A percentile compares a stretch with the other conserved stretches of the same genome.
Evolutionary conservation across 2,888 invertebrate genomes (phyloP).

Genomic region (Sinohyriopsis cumingii): DNA sequence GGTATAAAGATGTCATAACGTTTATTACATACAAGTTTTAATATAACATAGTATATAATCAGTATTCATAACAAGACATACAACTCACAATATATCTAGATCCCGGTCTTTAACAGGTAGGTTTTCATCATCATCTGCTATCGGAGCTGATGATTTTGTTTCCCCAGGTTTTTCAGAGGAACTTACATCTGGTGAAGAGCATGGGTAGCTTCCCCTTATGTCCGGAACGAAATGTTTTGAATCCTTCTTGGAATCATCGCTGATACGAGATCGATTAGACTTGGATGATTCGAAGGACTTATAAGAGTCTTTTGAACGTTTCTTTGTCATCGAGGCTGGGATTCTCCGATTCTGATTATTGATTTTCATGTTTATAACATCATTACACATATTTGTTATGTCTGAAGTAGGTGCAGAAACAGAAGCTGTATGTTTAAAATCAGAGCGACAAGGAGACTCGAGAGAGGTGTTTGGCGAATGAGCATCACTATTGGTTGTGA

Average conservation of each 20-base stretch:
- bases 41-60: not conserved
- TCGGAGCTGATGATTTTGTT: slow-evolving; percentile 19
- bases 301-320: not conserved
- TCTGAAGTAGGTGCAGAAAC: slow-evolving; percentile 33
- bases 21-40: no score
- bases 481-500: slow-evolving; percentile 56
- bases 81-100: slow-evolving; percentile 61
- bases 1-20: not conserved
- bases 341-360: slow-evolving; percentile 1
- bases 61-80: slow-evolving; percentile 20
- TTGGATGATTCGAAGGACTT: not conserved
- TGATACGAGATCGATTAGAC: not conserved
- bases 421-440: slow-evolving; percentile 32
- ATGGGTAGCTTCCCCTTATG: not conserved
- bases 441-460: slow-evolving; percentile 46
- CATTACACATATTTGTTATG: slow-evolving; percentile 36
- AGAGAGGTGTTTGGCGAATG: slow-evolving; percentile 61
- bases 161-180: slow-evolving; percentile 5
- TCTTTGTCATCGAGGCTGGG: no score
- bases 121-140: slow-evolving; percentile 51
- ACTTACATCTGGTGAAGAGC: no score
- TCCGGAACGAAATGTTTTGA: slow-evolving; percentile 7
- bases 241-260: not conserved
- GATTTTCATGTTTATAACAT: slow-evolving; percentile 35
- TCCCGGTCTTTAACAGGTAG: slow-evolving; percentile 62